These are phyloP conservation scores for Platalea minor DNA, from an alignment of 2,797 vertebrate genomes.

Conservation along the genomic window DNA sequence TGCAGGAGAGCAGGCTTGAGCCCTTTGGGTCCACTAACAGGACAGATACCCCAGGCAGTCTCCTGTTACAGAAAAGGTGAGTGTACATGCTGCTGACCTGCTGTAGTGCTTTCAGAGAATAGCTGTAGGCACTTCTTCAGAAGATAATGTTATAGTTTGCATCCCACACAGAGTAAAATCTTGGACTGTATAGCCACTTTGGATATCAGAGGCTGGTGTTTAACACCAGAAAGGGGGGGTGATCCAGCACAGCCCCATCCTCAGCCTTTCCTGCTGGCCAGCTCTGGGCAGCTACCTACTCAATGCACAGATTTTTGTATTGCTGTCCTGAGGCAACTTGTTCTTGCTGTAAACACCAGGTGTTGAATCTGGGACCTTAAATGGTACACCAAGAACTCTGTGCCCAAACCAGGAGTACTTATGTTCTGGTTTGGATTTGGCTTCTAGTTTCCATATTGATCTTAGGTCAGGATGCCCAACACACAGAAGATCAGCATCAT, in stretches of 20 bases:
- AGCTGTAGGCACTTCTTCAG: not conserved
- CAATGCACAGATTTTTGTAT: not conserved
- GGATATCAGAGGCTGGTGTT: not conserved
- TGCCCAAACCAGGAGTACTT: not conserved
- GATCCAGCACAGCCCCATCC: not conserved
- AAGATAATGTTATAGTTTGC: not conserved
- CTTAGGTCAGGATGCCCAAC: not conserved
- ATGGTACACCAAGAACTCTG: not conserved
- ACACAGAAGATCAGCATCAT: rapidly evolving
- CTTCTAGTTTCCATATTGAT: not conserved
- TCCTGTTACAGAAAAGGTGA: not conserved
- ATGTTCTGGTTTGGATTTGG: not conserved
- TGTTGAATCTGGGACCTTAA: not conserved
- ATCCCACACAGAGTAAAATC: not conserved
- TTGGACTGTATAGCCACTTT: not conserved
- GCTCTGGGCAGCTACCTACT: not conserved
- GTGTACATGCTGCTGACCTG: not conserved
- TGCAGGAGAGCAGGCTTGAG: not conserved
- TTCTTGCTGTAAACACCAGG: not conserved
- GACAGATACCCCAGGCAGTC: not conserved
- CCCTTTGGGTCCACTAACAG: not conserved
- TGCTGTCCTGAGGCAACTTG: rapidly evolving
- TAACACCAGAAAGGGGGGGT: not conserved
- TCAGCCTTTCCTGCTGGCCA: not conserved
- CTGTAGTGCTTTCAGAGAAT: not conserved